Base-by-base conservation (phyloP, 2,797 vertebrate species). In the Antrozous pallidus region DNA sequence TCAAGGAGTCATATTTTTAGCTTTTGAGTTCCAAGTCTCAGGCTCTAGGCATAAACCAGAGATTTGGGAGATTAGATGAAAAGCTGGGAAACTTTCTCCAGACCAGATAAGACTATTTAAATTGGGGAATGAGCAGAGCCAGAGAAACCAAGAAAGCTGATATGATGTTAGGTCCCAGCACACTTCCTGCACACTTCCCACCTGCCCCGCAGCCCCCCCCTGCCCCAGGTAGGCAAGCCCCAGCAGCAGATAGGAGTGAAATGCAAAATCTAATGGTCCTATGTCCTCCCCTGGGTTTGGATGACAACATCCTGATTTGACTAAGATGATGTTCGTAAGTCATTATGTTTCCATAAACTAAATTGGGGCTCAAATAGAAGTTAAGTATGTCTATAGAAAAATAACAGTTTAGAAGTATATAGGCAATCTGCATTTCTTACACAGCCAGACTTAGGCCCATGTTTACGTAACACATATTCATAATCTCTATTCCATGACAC, bases 1-100 rank as follows among this genome's bases (percentile, higher is more conserved):
- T 17, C 47, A 38, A 87, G 28, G 45, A 91, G 63, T 84, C 78
- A 33, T 79, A 93, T 82, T 96, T 97, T 94, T 86, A 94, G 81
- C 85, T 90, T 67, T 88, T n/a, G 45, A 73, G 74, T 82, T 67
- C n/a, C 47, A 93, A 79, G 74, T 71, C 40, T 58, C 90, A 94
- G 70, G 88, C 93, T 90, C 81, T 88, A 45, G 24, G 70, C 74
- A 88, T 90, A 94, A 88, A 94, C 26, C 31, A 80, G 78, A 95
- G 90, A 92, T 92, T 47, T 51, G 28, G 88, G 67, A 94, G 86
- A 81, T 84, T 20, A 87, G 22, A 79, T 36, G 49, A 51, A 81
- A 92, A 63, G 33, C 63, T 96, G 49, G 69, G 65, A 94, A 71
- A 38, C n/a, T 47, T 85, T 69, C 78, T 67, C 51, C 47, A 91